Conservation (phyloP, 1,140 invertebrate species). For the Latrodectus geometricus region DNA sequence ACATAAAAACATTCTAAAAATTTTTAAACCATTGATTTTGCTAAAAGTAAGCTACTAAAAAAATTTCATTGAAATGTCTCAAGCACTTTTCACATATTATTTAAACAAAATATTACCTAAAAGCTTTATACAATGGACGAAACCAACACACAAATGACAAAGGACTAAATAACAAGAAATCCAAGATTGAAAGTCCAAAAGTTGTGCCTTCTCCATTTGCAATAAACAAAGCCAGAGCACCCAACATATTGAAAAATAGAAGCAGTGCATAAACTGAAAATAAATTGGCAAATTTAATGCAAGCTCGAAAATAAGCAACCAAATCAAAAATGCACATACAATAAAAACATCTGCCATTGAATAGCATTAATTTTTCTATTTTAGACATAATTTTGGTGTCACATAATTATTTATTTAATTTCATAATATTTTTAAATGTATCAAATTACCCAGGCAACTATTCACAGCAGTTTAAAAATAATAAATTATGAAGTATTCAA, state of each 20-base stretch:
- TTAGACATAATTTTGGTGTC: background rate
- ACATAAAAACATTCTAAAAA: background rate
- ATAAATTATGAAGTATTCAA: too few relatives aligned
- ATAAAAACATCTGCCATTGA: background rate
- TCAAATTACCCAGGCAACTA: too few relatives aligned
- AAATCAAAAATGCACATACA: too few relatives aligned
- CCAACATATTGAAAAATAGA: conserved; percentile 87
- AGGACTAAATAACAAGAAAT: conserved; percentile 93
- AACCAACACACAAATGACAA: conserved; percentile 99
- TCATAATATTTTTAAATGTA: too few relatives aligned
- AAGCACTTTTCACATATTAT: too few relatives aligned
- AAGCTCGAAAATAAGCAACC: background rate
- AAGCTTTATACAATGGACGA: conserved; percentile 86
- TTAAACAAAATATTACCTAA: conserved; percentile 74
- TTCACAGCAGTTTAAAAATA: too few relatives aligned
- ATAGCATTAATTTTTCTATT: background rate
- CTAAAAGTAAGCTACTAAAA: too few relatives aligned
- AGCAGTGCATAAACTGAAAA: conserved; percentile 87
- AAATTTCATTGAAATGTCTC: too few relatives aligned
- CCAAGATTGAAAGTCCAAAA: conserved; percentile 88
- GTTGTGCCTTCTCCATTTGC: conserved; percentile 75
- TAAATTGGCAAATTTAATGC: background rate
- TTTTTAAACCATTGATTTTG: too few relatives aligned
- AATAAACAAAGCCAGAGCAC: conserved; percentile 80
- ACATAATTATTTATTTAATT: too few relatives aligned